A percentile compares a stretch with the other conserved stretches of the same genome.
Conservation (phyloP, 2,797 vertebrate species). For the Lagorchestes hirsutus region DNA sequence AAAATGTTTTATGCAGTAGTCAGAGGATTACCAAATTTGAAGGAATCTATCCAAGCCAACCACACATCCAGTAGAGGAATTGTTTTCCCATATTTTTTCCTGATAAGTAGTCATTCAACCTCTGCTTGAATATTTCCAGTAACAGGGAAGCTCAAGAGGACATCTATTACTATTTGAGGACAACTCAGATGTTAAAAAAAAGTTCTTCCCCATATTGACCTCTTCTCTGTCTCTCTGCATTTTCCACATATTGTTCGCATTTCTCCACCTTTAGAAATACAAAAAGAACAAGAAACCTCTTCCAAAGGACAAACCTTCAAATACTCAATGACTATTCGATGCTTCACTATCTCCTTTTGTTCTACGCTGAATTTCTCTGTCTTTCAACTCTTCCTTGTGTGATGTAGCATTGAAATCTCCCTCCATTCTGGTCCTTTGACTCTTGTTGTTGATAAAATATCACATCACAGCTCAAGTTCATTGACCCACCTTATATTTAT, state of each 20-base stretch:
- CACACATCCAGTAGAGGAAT: not conserved
- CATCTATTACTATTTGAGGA: not conserved
- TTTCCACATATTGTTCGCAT: not conserved
- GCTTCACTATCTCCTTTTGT: not conserved
- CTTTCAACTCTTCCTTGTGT: not conserved
- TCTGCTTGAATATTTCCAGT: not conserved
- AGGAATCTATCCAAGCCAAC: conserved; percentile 20
- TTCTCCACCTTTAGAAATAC: not conserved
- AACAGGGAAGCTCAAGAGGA: not conserved
- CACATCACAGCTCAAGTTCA: not conserved
- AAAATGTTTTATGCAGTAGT: conserved; percentile 30
- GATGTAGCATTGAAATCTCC: not conserved
- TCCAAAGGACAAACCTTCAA: not conserved
- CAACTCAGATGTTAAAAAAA: not conserved
- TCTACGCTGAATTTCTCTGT: not conserved
- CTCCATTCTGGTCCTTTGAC: not conserved
- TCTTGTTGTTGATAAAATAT: not conserved
- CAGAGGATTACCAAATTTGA: not conserved
- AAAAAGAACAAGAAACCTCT: not conserved
- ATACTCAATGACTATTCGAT: not conserved
- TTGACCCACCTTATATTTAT: not conserved
- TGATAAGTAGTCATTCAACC: not conserved
- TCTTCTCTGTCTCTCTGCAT: not conserved
- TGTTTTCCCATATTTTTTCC: not conserved
- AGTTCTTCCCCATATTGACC: not conserved